A percentile compares a stretch with the other conserved stretches of the same genome.
These are phyloP conservation scores for Lerema accius DNA, from an alignment of 1,140 invertebrate species.

Conservation along the genomic window DNA sequence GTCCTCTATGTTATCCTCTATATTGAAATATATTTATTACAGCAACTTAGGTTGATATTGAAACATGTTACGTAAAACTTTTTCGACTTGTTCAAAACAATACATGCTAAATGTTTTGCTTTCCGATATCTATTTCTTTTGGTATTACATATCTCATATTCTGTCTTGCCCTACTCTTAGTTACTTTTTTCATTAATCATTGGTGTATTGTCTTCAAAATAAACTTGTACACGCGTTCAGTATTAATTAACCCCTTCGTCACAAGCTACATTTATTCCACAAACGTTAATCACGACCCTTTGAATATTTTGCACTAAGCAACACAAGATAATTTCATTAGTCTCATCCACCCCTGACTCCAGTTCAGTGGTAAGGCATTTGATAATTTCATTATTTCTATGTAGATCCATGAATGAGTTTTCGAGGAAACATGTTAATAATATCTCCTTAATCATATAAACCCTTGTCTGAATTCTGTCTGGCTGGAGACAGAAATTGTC, in stretches of 20 bases:
- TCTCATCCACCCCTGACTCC: conserved; percentile 2
- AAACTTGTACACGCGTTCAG: background rate
- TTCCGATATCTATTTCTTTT: too few species aligned
- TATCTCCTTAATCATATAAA: conserved; percentile 47
- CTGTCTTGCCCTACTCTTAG: too few species aligned
- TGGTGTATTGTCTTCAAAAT: too few species aligned
- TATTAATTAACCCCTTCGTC: background rate
- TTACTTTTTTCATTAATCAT: too few species aligned
- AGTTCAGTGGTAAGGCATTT: background rate
- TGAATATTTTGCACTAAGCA: conserved; percentile 39
- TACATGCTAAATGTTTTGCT: too few species aligned
- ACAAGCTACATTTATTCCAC: conserved; percentile 36
- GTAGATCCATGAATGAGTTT: conserved; percentile 35
- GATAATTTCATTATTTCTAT: conserved; percentile 63
- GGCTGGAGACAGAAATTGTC: too few species aligned
- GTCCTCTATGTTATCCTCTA: background rate
- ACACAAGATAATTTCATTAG: conserved; percentile 66
- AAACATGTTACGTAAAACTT: too few species aligned
- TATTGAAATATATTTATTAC: too few species aligned
- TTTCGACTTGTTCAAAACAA: too few species aligned
- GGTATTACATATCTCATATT: too few species aligned
- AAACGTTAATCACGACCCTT: conserved; percentile 58
- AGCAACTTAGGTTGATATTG: too few species aligned
- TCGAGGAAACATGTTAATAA: conserved; percentile 67
- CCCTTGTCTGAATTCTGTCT: conserved; percentile 57